Base-by-base conservation (phyloP, 2,113 vertebrate species). In the Gila orcuttii region DNA sequence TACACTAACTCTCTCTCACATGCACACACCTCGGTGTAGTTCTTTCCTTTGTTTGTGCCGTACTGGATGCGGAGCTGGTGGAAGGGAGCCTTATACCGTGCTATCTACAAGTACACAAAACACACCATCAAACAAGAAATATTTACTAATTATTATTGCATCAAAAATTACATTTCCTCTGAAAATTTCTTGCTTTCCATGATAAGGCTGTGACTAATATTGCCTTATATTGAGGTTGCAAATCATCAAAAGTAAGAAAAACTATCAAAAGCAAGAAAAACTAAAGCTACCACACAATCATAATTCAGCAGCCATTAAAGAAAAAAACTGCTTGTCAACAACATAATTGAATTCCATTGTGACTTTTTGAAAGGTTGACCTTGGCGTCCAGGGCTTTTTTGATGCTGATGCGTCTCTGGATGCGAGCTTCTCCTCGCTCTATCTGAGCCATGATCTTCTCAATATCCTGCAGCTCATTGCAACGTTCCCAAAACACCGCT, bases 401-500 rank as follows among this genome's bases (percentile, higher is more conserved):
- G 91, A 97, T 97, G 92, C 96, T 97, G 92, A 97, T 97, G 55
- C 96, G 95, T 82, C 96, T 94, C 3, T 97, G 96, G 91, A 97
- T 97, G 91, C 96, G 95, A 82, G 96, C 96, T 87, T 97, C 96
- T 81, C 96, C 96, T 79, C 96, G 94, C 94, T 97, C 96, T 86
- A 97, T 96, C 5, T 97, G 96, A 85, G 96, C 96, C 96, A 97
- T 97, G 69, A 97, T 96, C 92, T 94, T 96, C 91, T 97, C 96
- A 89, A 97, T 96, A 85, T 97, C 96, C 88, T 97, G 96, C 1
- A 97, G 95, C 84, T 97, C 96, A 91, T 96, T 97, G 88, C 96
- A 97, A 68, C 96, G 96, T 85, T 97, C 96, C 96, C 96, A 97
- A 92, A 97, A 97, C 73, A 97, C 95, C 68, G 96, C 96, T 97